Conservation (phyloP, 1,140 invertebrate genomes). For the Grapholita molesta region DNA sequence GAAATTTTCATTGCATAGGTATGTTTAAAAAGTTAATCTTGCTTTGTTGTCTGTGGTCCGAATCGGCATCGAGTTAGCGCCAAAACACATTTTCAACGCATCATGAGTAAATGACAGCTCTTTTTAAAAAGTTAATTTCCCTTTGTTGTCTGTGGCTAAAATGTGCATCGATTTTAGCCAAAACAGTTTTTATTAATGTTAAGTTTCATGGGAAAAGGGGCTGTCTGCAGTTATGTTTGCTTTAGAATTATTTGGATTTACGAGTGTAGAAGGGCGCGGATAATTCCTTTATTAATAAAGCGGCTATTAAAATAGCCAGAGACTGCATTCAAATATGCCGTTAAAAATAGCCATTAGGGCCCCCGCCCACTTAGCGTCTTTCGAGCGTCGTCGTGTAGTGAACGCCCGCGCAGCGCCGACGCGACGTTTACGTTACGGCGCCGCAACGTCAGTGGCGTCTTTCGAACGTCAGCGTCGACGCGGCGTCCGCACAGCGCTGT, state of each 20-base stretch:
- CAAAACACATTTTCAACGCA: not conserved
- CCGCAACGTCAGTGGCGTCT: no score
- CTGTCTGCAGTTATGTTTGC: not conserved
- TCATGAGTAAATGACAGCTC: not conserved
- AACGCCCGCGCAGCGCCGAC: no score
- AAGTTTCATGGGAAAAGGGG: not conserved
- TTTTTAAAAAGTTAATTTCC: not conserved
- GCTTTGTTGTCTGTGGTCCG: slow-evolving; percentile 15
- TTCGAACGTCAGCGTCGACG: no score
- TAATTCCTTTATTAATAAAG: slow-evolving; percentile 10
- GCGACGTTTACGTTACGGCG: no score
- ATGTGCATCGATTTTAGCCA: not conserved
- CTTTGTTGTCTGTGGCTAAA: slow-evolving; percentile 2
- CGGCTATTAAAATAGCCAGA: not conserved
- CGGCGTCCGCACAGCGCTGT: no score
- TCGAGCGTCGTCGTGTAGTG: no score
- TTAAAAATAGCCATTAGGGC: not conserved
- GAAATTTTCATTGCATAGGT: not conserved
- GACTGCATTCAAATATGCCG: not conserved
- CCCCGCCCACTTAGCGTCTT: no score
- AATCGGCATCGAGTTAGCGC: slow-evolving; percentile 1
- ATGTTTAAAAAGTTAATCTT: slow-evolving; percentile 10
- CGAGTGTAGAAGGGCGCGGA: not conserved
- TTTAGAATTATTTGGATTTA: not conserved
- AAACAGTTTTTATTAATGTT: not conserved